phyloP scores from a whole-genome alignment of 2,797 vertebrate species.

The Craterocephalus amniculus region DNA sequence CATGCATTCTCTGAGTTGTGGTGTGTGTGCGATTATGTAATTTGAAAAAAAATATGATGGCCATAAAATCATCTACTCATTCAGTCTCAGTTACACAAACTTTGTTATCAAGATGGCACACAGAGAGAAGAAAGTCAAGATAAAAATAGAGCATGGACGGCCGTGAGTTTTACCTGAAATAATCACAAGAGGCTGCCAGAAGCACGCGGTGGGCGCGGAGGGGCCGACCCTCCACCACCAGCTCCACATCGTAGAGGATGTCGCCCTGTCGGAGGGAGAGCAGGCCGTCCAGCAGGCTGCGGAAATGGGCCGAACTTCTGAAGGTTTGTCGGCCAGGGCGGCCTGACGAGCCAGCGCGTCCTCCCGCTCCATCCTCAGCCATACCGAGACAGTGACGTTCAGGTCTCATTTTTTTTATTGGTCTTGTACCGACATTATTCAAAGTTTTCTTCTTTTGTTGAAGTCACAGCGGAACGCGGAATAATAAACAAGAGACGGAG shows the following conservation, averaged over 20 bases:
- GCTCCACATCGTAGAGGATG: constrained; percentile 92
- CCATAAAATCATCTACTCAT: not conserved
- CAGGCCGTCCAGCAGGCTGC: constrained; percentile 89
- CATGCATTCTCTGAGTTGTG: not conserved
- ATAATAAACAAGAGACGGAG: not conserved
- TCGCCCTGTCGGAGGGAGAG: constrained; percentile 87
- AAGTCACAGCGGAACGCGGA: not conserved
- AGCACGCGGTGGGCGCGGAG: constrained; percentile 94
- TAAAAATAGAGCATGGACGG: not conserved
- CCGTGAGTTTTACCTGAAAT: constrained; percentile 88
- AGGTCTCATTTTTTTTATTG: constrained; percentile 49
- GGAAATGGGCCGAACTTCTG: constrained; percentile 87
- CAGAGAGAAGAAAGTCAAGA: not conserved
- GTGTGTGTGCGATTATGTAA: not conserved
- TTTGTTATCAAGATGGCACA: not conserved
- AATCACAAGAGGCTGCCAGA: constrained; percentile 94
- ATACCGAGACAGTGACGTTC: constrained; percentile 63
- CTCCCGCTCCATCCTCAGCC: constrained; percentile 83
- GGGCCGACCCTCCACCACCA: constrained; percentile 90
- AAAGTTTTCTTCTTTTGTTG: not conserved
- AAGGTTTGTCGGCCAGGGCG: constrained; percentile 84
- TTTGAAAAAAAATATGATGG: not conserved
- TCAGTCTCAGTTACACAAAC: not conserved
- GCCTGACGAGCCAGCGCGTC: constrained; percentile 66
- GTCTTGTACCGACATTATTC: not conserved